Conservation (phyloP, 2,888 invertebrate genomes). For the Ephialtes manifestator region DNA sequence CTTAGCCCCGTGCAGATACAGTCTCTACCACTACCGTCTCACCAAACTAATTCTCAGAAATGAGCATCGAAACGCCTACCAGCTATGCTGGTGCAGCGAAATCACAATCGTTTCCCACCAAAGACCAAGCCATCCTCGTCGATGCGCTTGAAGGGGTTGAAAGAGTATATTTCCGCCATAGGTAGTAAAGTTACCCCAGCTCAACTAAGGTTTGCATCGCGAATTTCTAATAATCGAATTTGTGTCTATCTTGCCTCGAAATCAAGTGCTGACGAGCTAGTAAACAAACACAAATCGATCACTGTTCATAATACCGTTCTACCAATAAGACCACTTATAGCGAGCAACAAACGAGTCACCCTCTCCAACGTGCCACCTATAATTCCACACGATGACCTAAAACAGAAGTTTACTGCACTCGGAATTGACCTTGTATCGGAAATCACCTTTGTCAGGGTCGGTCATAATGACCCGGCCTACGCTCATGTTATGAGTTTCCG, state of each 20-base stretch:
- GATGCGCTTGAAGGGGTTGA: neutral
- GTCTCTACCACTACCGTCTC: too few species aligned
- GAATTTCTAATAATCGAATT: slow-evolving; percentile 33
- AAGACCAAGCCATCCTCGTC: neutral
- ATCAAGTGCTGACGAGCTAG: neutral
- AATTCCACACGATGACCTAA: neutral
- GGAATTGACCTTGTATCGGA: neutral
- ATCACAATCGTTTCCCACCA: neutral
- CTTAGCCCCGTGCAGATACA: too few species aligned
- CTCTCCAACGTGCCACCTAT: slow-evolving; percentile 74
- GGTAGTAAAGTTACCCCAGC: neutral
- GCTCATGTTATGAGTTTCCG: neutral
- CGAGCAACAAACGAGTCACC: slow-evolving; percentile 33
- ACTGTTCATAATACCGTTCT: slow-evolving; percentile 46
- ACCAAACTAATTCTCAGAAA: too few species aligned
- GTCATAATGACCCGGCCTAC: neutral
- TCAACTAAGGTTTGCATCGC: neutral
- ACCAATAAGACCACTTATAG: slow-evolving; percentile 58
- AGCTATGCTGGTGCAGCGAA: too few species aligned
- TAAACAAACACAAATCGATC: slow-evolving; percentile 62
- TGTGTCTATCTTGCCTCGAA: slow-evolving; percentile 19
- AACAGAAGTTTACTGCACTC: neutral
- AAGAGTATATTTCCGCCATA: neutral
- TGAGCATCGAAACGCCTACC: too few species aligned
- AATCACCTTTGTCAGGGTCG: neutral